Percentiles rank a stretch among this genome's conserved stretches.
Evolutionary conservation across 2,888 invertebrate species (phyloP).

Genomic region (Drosophila fulvimacula): DNA sequence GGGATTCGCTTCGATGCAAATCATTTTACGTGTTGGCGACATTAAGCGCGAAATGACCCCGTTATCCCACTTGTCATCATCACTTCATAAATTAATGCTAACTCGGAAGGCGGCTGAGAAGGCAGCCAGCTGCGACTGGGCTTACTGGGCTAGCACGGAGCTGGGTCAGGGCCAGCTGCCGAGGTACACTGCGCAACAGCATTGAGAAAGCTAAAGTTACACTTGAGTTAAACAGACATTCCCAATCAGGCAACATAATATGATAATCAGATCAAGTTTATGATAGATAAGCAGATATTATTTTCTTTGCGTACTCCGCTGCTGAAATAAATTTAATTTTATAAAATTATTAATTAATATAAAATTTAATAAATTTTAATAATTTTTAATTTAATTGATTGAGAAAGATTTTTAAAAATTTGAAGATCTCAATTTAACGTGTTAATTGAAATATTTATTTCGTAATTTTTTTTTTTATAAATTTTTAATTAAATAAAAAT

Average conservation of each 20-base stretch:
- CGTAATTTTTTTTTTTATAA: not conserved
- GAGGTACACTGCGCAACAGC: conserved; percentile 17
- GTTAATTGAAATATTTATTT: not conserved
- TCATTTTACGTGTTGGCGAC: conserved; percentile 83
- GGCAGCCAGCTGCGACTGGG: conserved; percentile 19
- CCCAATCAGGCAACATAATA: not conserved
- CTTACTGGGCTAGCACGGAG: conserved; percentile 25
- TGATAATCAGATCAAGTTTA: conserved; percentile 1
- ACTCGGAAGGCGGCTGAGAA: conserved; percentile 56
- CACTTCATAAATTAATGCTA: conserved; percentile 82
- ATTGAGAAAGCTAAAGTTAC: not conserved
- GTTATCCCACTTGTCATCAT: conserved; percentile 83
- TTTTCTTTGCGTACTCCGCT: not conserved
- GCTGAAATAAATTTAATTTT: not conserved
- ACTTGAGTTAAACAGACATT: not conserved
- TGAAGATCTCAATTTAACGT: not conserved
- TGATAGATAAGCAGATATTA: too few species aligned
- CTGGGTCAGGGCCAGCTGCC: conserved; percentile 46
- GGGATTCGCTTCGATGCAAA: conserved; percentile 66
- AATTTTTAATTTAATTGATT: too few species aligned
- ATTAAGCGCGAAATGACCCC: conserved; percentile 82
- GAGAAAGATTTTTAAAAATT: too few species aligned
- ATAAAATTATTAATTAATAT: too few species aligned
- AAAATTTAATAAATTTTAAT: not conserved
- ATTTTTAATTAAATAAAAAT: not conserved